A percentile compares a stretch with the other conserved stretches of the same genome.
Conservation (phyloP, 2,888 invertebrate genomes). For the Piscicola geometra region DNA sequence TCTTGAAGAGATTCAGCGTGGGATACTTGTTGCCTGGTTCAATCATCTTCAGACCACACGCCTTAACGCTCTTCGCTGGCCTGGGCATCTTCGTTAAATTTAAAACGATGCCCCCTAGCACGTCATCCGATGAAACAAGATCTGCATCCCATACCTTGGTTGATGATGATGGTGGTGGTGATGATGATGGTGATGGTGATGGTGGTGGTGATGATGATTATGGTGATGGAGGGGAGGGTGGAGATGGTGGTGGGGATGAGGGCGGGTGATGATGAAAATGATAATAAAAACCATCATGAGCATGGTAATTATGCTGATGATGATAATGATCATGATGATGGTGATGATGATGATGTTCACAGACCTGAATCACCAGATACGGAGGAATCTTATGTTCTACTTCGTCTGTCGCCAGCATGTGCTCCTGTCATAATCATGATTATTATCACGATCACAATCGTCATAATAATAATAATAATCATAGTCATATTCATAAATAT, state of each 20-base stretch:
- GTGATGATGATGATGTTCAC: no score
- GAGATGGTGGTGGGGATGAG: no score
- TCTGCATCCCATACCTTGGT: constrained; percentile 71
- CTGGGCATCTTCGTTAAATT: constrained; percentile 48
- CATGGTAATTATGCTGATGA: no score
- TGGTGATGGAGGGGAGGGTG: no score
- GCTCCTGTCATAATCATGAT: constrained; percentile 62
- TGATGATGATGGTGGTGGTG: no score
- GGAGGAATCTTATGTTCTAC: constrained; percentile 68
- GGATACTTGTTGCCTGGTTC: constrained; percentile 45
- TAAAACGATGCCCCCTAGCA: constrained; percentile 57
- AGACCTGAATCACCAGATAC: constrained; percentile 59
- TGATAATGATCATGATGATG: no score
- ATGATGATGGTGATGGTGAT: no score
- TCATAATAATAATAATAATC: constrained; percentile 2
- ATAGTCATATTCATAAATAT: constrained; percentile 10
- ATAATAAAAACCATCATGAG: no score
- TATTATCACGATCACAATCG: constrained; percentile 54
- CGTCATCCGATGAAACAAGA: constrained; percentile 67
- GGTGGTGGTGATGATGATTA: no score
- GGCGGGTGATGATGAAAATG: no score
- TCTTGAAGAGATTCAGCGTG: constrained; percentile 49
- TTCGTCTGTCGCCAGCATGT: constrained; percentile 68
- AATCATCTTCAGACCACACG: constrained; percentile 67
- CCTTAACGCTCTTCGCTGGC: constrained; percentile 62